phyloP scores from a whole-genome alignment of 2,888 invertebrate genomes.

The Cephus rjabovi region DNA sequence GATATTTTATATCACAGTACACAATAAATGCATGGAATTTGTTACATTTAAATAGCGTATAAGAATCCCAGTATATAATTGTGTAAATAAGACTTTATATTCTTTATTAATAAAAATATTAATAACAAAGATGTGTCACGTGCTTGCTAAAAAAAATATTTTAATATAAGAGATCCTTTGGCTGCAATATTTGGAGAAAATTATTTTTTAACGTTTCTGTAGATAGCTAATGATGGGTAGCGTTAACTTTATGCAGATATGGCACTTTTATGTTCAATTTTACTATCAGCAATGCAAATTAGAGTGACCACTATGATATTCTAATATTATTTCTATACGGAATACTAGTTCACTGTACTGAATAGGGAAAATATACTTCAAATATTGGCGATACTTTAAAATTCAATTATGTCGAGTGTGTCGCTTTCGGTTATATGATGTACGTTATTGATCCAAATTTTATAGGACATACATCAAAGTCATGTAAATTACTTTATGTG shows the following conservation, averaged over 20 bases:
- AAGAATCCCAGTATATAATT: background rate
- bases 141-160: constrained; percentile 15
- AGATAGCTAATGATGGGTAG: background rate
- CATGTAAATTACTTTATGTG: background rate
- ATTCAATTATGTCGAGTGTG: background rate
- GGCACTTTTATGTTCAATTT: background rate
- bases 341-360: background rate
- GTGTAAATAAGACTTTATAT: constrained; percentile 14
- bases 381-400: background rate
- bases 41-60: background rate
- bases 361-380: background rate
- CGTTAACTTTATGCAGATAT: background rate
- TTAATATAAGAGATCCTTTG: background rate
- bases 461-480: background rate
- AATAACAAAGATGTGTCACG: constrained; percentile 18
- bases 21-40: constrained; percentile 30
- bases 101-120: constrained; percentile 18
- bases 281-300: background rate
- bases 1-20: constrained; percentile 42
- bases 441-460: background rate
- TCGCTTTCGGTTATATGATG: background rate
- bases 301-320: background rate
- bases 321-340: background rate
- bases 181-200: background rate
- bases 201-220: background rate